Base-by-base conservation (phyloP, 2,113 vertebrate species). In the Notarius quadriscutis region DNA sequence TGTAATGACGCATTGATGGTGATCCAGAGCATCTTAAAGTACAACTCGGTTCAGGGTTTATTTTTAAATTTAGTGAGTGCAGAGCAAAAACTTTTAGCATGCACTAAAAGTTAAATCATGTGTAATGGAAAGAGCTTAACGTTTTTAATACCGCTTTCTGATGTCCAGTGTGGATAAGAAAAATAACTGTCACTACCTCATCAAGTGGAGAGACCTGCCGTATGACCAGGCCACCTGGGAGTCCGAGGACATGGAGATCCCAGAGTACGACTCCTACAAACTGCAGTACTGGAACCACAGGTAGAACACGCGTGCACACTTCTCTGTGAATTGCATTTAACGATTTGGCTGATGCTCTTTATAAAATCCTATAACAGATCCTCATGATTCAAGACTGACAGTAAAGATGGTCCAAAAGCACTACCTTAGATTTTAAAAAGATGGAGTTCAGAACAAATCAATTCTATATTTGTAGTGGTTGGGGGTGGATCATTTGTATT, bases 151-250 rank as follows among this genome's bases (percentile, higher is more conserved):
- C 5, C 20, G 14, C 10, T 51, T 88, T 22, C 30, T 55, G 10
- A 63, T 51, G 30, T 20, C 1, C 92, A 99, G 98, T 17, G 94
- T 98, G 93, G 98, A 99, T 93, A 97, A 98, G 90, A 99, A 99
- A 91, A 97, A 96, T 34, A 97, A 97, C 20, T 96, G 98, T 72
- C 98, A 99, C 93, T 99, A 99, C 91, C 94, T 99, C 93, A 99
- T 99, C 91, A 99, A 99, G 91, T 99, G 98, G 98, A 93, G 97
- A 55, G 98, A 99, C 89, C 91, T 98, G 48, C 77, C 96, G 0
- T 99, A 99, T 80, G 98, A 99, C 90, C 98, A 99, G 94, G 96
- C 97, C 2, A 97, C 97, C 51, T 99, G 98, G 98, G 98, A 99
- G 94, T 94, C 95, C 0, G 98, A 99, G 87, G 98, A 99, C 91